Percentiles rank a stretch among this genome's conserved stretches.
Evolutionary conservation across 2,113 vertebrate species (phyloP).

Genomic region (Elanoides forficatus): DNA sequence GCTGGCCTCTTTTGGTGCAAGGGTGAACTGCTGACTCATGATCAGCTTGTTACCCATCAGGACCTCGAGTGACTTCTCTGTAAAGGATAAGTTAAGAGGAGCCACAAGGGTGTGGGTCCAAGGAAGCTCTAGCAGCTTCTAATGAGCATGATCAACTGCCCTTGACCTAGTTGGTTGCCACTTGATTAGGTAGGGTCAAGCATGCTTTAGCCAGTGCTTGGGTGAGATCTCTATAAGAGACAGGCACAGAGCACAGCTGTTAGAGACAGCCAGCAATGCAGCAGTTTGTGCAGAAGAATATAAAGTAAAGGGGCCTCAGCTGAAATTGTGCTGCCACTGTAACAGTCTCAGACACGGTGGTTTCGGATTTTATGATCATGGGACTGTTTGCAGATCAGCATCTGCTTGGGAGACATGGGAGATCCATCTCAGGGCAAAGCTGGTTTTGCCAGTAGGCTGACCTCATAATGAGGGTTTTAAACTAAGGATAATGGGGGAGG

Average conservation of each 20-base stretch:
- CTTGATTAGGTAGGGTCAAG: neutral
- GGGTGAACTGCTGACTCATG: neutral
- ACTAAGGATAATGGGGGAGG: neutral
- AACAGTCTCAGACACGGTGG: neutral
- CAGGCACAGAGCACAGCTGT: neutral
- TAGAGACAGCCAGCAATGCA: neutral
- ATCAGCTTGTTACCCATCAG: neutral
- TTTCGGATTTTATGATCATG: neutral
- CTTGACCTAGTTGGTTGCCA: neutral
- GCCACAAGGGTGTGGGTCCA: neutral
- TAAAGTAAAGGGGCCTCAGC: neutral
- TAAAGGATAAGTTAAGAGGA: neutral
- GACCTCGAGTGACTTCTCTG: neutral
- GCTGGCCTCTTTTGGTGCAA: neutral
- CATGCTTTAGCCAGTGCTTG: neutral
- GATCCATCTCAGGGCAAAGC: neutral
- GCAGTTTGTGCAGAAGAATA: neutral
- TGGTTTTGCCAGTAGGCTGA: neutral
- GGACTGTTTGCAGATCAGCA: neutral
- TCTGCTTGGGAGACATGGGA: neutral
- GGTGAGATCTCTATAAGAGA: neutral
- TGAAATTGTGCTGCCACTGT: neutral
- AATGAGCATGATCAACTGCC: neutral
- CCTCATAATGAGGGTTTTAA: neutral
- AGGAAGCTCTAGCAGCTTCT: neutral